Evolutionary conservation across 1,140 invertebrate genomes (phyloP).

Genomic region (Latrodectus geometricus): DNA sequence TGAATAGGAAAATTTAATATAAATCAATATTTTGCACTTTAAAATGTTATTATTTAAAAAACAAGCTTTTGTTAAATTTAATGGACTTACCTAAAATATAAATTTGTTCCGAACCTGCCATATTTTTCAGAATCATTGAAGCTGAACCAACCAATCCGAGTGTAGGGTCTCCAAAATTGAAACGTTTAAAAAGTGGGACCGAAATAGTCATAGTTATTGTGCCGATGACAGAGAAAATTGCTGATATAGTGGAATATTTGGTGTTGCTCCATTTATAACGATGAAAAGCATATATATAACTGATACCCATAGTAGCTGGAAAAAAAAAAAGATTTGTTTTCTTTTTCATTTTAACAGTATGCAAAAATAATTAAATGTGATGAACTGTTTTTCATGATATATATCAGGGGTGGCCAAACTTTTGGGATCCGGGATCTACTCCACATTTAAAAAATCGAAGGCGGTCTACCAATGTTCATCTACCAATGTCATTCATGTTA

Average conservation of each 20-base stretch:
- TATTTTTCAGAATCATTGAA: constrained; percentile 7
- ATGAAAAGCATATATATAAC: not conserved
- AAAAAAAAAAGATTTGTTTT: too few relatives aligned
- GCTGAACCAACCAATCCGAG: constrained; percentile 24
- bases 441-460: too few relatives aligned
- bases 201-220: not conserved
- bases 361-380: not conserved
- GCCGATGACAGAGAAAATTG: constrained; percentile 17
- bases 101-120: not conserved
- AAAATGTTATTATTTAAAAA: not conserved
- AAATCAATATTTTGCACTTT: not conserved
- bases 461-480: too few relatives aligned
- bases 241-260: constrained; percentile 13
- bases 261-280: constrained; percentile 35
- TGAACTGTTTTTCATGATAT: too few relatives aligned
- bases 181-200: not conserved
- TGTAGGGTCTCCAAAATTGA: constrained; percentile 8
- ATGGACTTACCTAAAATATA: constrained; percentile 37
- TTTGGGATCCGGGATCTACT: too few relatives aligned
- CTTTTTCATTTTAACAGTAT: not conserved
- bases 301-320: constrained; percentile 21
- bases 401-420: too few relatives aligned
- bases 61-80: too few relatives aligned
- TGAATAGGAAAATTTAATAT: not conserved
- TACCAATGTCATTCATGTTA: too few relatives aligned